Conservation (phyloP, 2,113 vertebrate genomes). For the Dasyurus viverrinus region DNA sequence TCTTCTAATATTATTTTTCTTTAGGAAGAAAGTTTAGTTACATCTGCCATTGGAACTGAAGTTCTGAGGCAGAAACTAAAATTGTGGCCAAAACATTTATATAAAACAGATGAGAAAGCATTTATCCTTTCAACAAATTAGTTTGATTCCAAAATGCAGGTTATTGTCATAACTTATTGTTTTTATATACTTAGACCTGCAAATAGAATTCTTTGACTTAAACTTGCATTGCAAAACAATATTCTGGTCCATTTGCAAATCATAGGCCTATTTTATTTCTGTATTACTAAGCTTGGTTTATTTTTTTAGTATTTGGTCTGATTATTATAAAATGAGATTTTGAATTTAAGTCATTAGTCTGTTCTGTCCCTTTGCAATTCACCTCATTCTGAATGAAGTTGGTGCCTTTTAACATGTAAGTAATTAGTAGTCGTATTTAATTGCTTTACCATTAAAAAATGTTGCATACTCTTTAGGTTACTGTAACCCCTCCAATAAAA, state of each 20-base stretch:
- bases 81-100: background rate
- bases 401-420: background rate
- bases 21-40: background rate
- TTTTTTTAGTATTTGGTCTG: slow-evolving; percentile 1
- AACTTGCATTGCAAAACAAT: slow-evolving; percentile 33
- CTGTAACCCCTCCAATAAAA: background rate
- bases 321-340: slow-evolving; percentile 46
- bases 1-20: background rate
- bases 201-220: slow-evolving; percentile 43
- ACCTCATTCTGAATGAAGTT: slow-evolving; percentile 38
- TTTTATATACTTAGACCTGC: slow-evolving; percentile 48
- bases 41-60: background rate
- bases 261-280: slow-evolving; percentile 14
- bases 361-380: background rate
- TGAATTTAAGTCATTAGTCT: slow-evolving; percentile 60
- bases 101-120: slow-evolving; percentile 16
- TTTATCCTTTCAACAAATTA: slow-evolving; percentile 26
- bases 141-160: slow-evolving; percentile 43
- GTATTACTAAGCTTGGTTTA: slow-evolving; percentile 43
- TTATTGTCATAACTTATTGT: slow-evolving; percentile 29
- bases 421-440: slow-evolving; percentile 31
- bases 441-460: slow-evolving; percentile 33
- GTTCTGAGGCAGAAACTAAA: slow-evolving; percentile 1
- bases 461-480: background rate
- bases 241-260: background rate